Percentiles rank a stretch among this genome's conserved stretches.
phyloP scores from a whole-genome alignment of 2,113 vertebrate genomes.

The Propithecus coquereli region DNA sequence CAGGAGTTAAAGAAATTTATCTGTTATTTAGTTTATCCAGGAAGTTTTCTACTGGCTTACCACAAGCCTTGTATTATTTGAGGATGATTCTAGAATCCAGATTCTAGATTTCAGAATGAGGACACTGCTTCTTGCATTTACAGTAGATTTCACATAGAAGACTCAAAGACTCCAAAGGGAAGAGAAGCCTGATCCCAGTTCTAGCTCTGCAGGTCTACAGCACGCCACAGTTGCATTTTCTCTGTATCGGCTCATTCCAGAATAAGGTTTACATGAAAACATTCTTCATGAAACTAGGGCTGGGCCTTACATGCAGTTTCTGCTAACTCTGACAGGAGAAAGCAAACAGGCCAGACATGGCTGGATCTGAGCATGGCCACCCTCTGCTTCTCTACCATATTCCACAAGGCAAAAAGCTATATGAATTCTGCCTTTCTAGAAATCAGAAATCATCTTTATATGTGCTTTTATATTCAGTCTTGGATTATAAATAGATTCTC shows the following conservation, averaged over 20 bases:
- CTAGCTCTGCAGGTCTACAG: background rate
- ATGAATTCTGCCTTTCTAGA: background rate
- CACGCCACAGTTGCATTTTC: background rate
- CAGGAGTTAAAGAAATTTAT: background rate
- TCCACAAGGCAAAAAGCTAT: background rate
- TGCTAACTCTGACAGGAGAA: background rate
- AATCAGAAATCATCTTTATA: constrained; percentile 21
- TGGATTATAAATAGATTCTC: constrained; percentile 42
- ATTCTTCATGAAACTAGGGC: background rate
- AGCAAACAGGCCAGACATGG: background rate
- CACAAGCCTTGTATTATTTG: background rate
- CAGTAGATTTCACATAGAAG: constrained; percentile 30
- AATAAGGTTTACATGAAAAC: background rate
- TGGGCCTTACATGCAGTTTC: background rate
- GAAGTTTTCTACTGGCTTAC: background rate
- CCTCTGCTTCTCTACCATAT: background rate
- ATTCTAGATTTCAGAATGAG: constrained; percentile 1
- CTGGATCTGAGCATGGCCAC: background rate
- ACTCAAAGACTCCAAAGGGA: background rate
- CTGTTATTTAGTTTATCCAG: constrained; percentile 22
- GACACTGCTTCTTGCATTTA: constrained; percentile 6
- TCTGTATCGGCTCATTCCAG: background rate
- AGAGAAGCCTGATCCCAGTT: background rate
- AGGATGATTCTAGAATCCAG: background rate
- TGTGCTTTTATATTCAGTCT: constrained; percentile 6